phyloP scores from a whole-genome alignment of 2,113 vertebrate species.

The Boleophthalmus pectinirostris region DNA sequence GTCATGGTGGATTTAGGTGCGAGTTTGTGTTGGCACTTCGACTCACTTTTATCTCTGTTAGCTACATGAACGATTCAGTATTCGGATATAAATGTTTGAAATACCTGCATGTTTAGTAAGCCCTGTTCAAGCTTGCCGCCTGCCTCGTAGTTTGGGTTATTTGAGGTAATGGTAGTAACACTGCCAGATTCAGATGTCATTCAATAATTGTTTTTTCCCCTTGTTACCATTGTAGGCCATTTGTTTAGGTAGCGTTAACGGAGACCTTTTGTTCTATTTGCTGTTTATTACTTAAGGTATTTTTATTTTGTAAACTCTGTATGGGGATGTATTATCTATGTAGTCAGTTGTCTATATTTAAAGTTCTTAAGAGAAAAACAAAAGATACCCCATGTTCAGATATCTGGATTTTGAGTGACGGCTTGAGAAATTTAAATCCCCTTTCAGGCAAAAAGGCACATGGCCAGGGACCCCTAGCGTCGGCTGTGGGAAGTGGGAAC shows the following conservation, averaged over 20 bases:
- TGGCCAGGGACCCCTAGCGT: conserved; percentile 68
- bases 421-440: conserved; percentile 71
- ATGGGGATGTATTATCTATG: neutral
- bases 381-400: neutral
- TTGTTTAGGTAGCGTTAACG: neutral
- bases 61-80: neutral
- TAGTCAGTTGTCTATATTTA: neutral
- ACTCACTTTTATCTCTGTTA: neutral
- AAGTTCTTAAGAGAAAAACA: conserved; percentile 16
- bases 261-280: neutral
- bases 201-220: neutral
- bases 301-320: neutral
- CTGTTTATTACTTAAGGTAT: neutral
- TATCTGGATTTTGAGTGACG: conserved; percentile 68
- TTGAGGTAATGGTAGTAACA: conserved; percentile 23
- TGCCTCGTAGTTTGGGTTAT: conserved; percentile 21
- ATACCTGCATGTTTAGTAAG: neutral
- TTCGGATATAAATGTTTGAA: neutral
- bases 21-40: neutral
- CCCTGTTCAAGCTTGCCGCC: neutral
- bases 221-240: conserved; percentile 1
- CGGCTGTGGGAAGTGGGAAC: conserved; percentile 25
- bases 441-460: conserved; percentile 59
- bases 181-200: neutral
- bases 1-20: conserved; percentile 9